phyloP scores from a whole-genome alignment of 2,888 invertebrate species.

The Parasteatoda lunata region DNA sequence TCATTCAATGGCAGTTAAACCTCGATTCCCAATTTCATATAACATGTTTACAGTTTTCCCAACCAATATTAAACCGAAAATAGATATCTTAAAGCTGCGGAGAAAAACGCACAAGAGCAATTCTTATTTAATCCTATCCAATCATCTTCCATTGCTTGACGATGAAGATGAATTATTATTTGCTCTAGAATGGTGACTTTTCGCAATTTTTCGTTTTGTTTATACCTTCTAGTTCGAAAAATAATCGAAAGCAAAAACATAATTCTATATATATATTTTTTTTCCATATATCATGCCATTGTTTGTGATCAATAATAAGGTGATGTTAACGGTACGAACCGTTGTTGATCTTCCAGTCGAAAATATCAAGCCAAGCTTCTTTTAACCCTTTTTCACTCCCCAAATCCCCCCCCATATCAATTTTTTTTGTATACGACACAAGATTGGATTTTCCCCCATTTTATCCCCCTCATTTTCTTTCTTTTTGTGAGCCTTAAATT shows the following conservation, averaged over 20 bases:
- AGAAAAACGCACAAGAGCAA: too few relatives aligned
- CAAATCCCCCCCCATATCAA: background rate
- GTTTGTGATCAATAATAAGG: conserved; percentile 33
- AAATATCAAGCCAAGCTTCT: background rate
- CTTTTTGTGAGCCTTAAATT: conserved; percentile 36
- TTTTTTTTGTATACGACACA: conserved; percentile 25
- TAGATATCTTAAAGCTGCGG: too few relatives aligned
- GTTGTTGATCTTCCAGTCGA: background rate
- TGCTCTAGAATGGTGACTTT: conserved; percentile 12
- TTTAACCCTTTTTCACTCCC: background rate
- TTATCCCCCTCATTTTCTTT: background rate
- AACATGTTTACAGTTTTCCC: too few relatives aligned
- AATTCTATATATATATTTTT: background rate
- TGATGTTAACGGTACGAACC: background rate
- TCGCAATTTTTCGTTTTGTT: conserved; percentile 8
- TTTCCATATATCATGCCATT: conserved; percentile 42
- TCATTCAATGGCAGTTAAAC: too few relatives aligned
- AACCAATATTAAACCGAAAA: too few relatives aligned
- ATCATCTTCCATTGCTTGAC: conserved; percentile 14
- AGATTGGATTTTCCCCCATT: conserved; percentile 39
- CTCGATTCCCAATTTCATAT: too few relatives aligned
- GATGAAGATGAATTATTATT: conserved; percentile 37
- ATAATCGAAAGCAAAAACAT: conserved; percentile 1
- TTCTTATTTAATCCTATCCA: background rate
- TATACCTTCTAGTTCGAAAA: conserved; percentile 7